A percentile compares a stretch with the other conserved stretches of the same genome.
These are phyloP conservation scores for Thamnophis sirtalis DNA, from an alignment of 2,113 vertebrate species.

Conservation along the genomic window DNA sequence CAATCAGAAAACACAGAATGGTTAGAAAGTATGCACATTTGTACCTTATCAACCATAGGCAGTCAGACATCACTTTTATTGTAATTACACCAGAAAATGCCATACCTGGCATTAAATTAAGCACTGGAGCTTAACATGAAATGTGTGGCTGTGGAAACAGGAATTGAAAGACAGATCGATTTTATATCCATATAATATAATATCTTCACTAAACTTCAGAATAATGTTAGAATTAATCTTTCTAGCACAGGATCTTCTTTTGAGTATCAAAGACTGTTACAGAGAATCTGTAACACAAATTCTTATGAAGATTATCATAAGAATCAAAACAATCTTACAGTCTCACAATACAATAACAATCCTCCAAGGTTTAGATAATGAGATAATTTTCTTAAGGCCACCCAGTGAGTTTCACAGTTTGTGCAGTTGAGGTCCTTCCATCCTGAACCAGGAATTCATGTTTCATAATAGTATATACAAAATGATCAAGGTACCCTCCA, in stretches of 20 bases:
- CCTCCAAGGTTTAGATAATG: background rate
- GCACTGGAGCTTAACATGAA: conserved; percentile 62
- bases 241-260: conserved; percentile 29
- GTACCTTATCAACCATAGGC: conserved; percentile 51
- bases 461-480: background rate
- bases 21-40: conserved; percentile 56
- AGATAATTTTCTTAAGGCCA: background rate
- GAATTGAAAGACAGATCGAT: conserved; percentile 59
- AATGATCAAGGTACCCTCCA: background rate
- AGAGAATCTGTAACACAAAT: background rate
- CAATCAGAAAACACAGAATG: conserved; percentile 50
- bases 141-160: conserved; percentile 64
- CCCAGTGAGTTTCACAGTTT: background rate
- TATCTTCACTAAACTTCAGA: conserved; percentile 46
- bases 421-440: background rate
- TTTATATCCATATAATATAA: conserved; percentile 58
- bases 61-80: conserved; percentile 44
- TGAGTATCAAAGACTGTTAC: conserved; percentile 22
- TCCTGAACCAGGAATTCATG: background rate
- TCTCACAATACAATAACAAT: background rate
- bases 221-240: conserved; percentile 45
- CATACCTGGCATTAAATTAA: conserved; percentile 72
- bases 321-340: background rate
- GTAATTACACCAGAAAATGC: conserved; percentile 50
- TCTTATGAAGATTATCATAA: background rate